Percentiles rank a stretch among this genome's conserved stretches.
Evolutionary conservation across 2,797 vertebrate genomes (phyloP).

Genomic region (Gallirallus australis): DNA sequence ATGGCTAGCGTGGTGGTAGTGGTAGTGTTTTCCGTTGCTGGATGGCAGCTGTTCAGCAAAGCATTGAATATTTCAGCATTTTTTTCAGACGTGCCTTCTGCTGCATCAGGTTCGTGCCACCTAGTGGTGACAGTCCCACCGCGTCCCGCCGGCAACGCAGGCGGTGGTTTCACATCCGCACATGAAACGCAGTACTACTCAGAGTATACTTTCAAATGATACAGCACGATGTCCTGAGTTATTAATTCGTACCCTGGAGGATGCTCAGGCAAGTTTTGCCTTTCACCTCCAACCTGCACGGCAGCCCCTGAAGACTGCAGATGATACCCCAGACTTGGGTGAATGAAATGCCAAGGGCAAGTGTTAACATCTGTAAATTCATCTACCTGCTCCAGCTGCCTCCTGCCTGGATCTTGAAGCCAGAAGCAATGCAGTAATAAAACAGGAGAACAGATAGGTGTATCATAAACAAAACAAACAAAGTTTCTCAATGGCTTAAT

Average conservation of each 20-base stretch:
- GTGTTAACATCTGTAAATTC: neutral
- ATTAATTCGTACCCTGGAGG: neutral
- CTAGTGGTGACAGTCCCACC: constrained; percentile 67
- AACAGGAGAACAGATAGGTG: neutral
- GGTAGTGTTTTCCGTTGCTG: neutral
- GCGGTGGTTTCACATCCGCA: neutral
- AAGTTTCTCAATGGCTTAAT: neutral
- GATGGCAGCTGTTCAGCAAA: neutral
- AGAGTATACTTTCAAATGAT: neutral
- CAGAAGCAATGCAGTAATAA: neutral
- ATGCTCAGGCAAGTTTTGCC: neutral
- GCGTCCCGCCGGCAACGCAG: neutral
- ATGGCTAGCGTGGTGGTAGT: neutral
- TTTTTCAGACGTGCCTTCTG: neutral
- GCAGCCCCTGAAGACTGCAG: neutral
- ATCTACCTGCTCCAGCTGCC: neutral
- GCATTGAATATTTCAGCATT: neutral
- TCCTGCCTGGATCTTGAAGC: neutral
- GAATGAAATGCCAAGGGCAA: neutral
- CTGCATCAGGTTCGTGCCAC: constrained; percentile 76
- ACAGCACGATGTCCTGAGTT: neutral
- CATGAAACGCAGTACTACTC: neutral
- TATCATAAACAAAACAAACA: neutral
- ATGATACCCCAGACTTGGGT: neutral
- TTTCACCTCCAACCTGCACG: neutral